Conservation (phyloP, 2,797 vertebrate genomes). For the Gallinago stenura region DNA sequence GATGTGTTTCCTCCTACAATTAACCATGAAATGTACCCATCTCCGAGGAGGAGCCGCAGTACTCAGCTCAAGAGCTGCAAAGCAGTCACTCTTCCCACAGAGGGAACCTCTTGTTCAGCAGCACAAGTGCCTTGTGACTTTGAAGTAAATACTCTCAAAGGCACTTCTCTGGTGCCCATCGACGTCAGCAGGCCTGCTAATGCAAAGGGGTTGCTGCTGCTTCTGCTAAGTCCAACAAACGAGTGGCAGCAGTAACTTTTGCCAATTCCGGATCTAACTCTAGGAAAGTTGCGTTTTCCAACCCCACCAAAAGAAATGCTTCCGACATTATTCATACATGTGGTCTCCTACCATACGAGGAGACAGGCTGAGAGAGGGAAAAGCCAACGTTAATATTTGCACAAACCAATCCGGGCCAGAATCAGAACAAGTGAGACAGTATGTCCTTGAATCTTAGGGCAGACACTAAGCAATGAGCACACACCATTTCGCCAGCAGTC, state of each 20-base stretch:
- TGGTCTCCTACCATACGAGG: constrained; percentile 34
- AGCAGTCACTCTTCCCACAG: neutral
- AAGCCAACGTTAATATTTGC: constrained; percentile 65
- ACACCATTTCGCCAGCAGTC: fast-evolving
- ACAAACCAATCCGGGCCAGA: constrained; percentile 24
- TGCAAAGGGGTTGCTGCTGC: neutral
- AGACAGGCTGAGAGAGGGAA: constrained; percentile 16
- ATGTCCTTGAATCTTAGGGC: neutral
- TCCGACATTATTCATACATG: constrained; percentile 61
- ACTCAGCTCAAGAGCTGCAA: neutral
- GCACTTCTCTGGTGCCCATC: neutral
- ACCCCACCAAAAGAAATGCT: constrained; percentile 54
- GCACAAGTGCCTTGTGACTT: fast-evolving
- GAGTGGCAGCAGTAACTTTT: neutral
- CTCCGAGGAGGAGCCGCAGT: neutral
- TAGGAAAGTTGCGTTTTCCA: constrained; percentile 61
- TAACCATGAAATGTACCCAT: neutral
- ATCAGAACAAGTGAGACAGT: constrained; percentile 21
- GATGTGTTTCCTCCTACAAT: neutral
- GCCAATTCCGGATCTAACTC: constrained; percentile 43
- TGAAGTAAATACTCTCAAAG: neutral
- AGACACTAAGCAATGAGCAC: neutral
- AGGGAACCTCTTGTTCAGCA: neutral
- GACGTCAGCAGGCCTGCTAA: neutral
- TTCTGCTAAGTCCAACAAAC: neutral